phyloP scores from a whole-genome alignment of 2,113 vertebrate genomes.

The Tylochromis polylepis region DNA sequence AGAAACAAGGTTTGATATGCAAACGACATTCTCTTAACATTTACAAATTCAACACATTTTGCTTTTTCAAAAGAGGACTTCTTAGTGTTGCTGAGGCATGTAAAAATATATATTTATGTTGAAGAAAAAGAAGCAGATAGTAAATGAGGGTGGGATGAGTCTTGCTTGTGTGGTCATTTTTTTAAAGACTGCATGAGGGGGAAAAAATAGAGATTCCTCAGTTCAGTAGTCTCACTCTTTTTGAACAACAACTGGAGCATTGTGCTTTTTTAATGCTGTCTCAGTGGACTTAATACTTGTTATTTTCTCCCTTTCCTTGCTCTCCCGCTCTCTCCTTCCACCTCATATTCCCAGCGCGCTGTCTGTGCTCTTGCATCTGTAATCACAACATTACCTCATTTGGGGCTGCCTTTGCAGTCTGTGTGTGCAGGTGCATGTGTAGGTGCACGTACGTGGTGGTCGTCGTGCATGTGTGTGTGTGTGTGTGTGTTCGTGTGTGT shows the following conservation, averaged over 20 bases:
- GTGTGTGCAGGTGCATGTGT: constrained; percentile 19
- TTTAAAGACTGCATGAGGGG: constrained; percentile 11
- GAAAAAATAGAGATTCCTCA: constrained; percentile 36
- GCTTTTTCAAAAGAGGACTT: constrained; percentile 48
- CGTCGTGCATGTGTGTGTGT: not conserved
- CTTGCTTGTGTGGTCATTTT: constrained; percentile 55
- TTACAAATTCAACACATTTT: constrained; percentile 36
- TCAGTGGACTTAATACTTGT: constrained; percentile 69
- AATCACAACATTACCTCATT: constrained; percentile 67
- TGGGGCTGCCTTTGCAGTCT: constrained; percentile 57
- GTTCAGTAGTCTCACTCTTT: constrained; percentile 63
- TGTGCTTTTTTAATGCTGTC: constrained; percentile 68
- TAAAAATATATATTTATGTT: constrained; percentile 40
- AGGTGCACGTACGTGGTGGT: not conserved
- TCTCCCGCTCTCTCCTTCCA: constrained; percentile 46
- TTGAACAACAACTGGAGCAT: constrained; percentile 56
- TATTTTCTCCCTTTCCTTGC: constrained; percentile 56
- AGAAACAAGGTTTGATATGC: constrained; percentile 63
- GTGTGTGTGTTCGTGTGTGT: constrained; percentile 19
- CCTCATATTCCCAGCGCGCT: constrained; percentile 55
- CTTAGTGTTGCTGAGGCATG: constrained; percentile 52
- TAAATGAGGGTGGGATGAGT: constrained; percentile 46
- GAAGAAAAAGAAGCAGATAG: not conserved
- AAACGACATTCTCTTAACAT: constrained; percentile 50
- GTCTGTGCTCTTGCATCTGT: constrained; percentile 64